These are phyloP conservation scores for Eurytoma californica DNA, from an alignment of 2,888 invertebrate genomes.

Conservation along the genomic window DNA sequence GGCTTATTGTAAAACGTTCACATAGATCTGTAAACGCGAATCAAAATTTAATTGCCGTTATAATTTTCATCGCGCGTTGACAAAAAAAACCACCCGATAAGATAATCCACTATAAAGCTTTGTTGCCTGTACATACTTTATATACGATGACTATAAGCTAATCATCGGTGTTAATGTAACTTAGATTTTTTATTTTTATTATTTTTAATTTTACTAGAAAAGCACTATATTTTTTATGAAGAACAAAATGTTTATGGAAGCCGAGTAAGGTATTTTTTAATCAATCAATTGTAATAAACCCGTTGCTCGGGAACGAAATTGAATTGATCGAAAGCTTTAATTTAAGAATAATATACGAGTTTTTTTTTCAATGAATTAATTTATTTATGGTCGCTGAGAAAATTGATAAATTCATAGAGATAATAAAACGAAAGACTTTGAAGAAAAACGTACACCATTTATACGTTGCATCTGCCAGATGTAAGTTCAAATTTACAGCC, in stretches of 20 bases:
- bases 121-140: constrained; percentile 42
- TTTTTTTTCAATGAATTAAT: background rate
- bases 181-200: constrained; percentile 42
- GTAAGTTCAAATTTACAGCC: constrained; percentile 44
- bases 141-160: constrained; percentile 36
- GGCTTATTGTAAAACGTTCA: constrained; percentile 46
- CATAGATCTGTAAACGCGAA: constrained; percentile 48
- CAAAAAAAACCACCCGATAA: background rate
- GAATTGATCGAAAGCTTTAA: constrained; percentile 17
- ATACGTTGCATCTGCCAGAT: constrained; percentile 40
- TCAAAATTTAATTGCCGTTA: constrained; percentile 54
- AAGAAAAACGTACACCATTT: constrained; percentile 31
- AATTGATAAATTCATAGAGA: constrained; percentile 20
- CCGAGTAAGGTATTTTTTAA: constrained; percentile 38
- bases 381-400: constrained; percentile 33
- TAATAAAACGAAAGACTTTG: constrained; percentile 40
- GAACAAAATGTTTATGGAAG: constrained; percentile 35
- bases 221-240: background rate
- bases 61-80: constrained; percentile 48
- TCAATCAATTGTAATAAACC: background rate
- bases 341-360: background rate
- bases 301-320: background rate
- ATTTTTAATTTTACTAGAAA: constrained; percentile 24
- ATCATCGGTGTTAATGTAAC: constrained; percentile 29
- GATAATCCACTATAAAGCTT: constrained; percentile 18